A percentile compares a stretch with the other conserved stretches of the same genome.
phyloP scores from a whole-genome alignment of 64 coral and sea anemone species.

The Montipora capricornis region DNA sequence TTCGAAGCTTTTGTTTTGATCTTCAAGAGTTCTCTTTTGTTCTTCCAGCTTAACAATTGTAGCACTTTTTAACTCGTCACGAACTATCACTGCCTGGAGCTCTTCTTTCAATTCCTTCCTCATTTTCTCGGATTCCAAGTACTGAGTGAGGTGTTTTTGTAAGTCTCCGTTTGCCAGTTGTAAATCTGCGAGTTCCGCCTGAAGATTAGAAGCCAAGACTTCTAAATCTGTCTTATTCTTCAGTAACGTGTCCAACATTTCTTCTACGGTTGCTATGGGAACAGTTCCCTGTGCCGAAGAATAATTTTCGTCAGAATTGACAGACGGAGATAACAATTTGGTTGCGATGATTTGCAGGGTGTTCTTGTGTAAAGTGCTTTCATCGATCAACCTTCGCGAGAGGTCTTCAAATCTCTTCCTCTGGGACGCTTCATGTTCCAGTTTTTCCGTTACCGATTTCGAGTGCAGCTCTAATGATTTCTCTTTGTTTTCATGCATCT shows the following conservation, averaged over 20 bases:
- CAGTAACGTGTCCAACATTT: slow-evolving; percentile 68
- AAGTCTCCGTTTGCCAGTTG: slow-evolving; percentile 62
- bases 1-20: slow-evolving; percentile 66
- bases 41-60: slow-evolving; percentile 39
- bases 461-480: slow-evolving; percentile 81
- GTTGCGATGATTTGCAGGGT: slow-evolving; percentile 54
- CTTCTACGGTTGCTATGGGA: slow-evolving; percentile 82
- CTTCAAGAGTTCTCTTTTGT: slow-evolving; percentile 42
- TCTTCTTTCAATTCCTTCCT: slow-evolving; percentile 50
- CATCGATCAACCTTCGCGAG: slow-evolving; percentile 40
- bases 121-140: slow-evolving; percentile 48
- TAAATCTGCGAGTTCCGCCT: slow-evolving; percentile 53
- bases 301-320: neutral
- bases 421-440: slow-evolving; percentile 64
- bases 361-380: slow-evolving; percentile 52
- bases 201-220: slow-evolving; percentile 8
- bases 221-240: slow-evolving; percentile 66
- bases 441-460: slow-evolving; percentile 85
- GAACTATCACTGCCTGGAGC: slow-evolving; percentile 5
- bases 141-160: slow-evolving; percentile 63
- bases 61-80: slow-evolving; percentile 25
- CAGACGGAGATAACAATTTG: slow-evolving; percentile 34
- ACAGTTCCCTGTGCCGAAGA: neutral
- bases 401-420: slow-evolving; percentile 64
- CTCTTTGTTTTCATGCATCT: slow-evolving; percentile 86